phyloP scores from a whole-genome alignment of 1,140 invertebrate genomes.

The Catajapyx aquilonaris region DNA sequence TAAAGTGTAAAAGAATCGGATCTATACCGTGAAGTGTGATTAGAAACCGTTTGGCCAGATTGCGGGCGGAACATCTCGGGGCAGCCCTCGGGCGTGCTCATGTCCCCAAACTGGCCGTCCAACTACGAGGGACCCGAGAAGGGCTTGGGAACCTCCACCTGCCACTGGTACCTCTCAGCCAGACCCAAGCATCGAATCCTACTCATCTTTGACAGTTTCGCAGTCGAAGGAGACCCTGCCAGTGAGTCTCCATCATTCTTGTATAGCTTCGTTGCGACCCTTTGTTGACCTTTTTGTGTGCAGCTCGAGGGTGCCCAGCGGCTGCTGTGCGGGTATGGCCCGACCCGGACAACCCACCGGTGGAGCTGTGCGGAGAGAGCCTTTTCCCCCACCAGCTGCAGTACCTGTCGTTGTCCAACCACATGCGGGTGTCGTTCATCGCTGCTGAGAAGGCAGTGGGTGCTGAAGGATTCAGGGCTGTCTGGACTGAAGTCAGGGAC shows the following conservation, averaged over 20 bases:
- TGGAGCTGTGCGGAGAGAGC: slow-evolving; percentile 77
- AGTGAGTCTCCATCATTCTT: slow-evolving; percentile 28
- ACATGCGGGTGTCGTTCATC: slow-evolving; percentile 63
- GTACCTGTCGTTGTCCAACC: slow-evolving; percentile 63
- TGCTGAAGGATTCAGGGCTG: slow-evolving; percentile 57
- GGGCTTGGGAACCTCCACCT: slow-evolving; percentile 54
- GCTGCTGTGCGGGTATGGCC: slow-evolving; percentile 75
- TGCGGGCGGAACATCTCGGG: slow-evolving; percentile 78
- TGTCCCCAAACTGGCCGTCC: slow-evolving; percentile 63
- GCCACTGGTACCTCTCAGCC: slow-evolving; percentile 81
- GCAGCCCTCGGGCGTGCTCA: slow-evolving; percentile 62
- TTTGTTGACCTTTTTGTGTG: slow-evolving; percentile 13
- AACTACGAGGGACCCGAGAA: slow-evolving; percentile 57
- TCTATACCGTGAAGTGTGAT: no score
- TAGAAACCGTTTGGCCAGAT: slow-evolving; percentile 37
- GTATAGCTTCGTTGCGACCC: no score
- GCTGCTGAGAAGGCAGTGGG: slow-evolving; percentile 65
- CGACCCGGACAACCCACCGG: slow-evolving; percentile 43
- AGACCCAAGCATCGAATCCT: slow-evolving; percentile 57
- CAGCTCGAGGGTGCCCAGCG: slow-evolving; percentile 70
- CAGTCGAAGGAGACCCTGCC: slow-evolving; percentile 66
- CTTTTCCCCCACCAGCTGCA: slow-evolving; percentile 45
- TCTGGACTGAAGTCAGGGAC: slow-evolving; percentile 54
- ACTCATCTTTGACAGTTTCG: slow-evolving; percentile 68
- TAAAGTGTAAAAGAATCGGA: no score